A percentile compares a stretch with the other conserved stretches of the same genome.
Evolutionary conservation across 2,113 vertebrate genomes (phyloP).

Genomic region (Microcebus tavaratra): DNA sequence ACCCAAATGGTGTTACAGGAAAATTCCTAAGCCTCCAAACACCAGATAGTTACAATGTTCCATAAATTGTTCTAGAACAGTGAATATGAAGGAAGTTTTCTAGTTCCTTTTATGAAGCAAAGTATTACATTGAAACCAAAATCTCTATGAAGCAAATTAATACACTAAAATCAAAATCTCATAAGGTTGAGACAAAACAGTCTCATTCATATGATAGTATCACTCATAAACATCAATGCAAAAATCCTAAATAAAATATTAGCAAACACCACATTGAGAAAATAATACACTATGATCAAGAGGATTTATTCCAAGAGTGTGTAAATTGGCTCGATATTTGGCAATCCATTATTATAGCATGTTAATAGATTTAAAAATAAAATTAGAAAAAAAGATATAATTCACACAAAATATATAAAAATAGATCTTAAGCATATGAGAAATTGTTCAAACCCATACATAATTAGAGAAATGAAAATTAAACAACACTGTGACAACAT

Average conservation of each 20-base stretch:
- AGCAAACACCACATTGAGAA: neutral
- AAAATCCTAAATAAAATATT: neutral
- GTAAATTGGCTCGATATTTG: neutral
- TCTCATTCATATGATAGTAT: neutral
- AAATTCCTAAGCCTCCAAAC: neutral
- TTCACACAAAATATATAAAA: neutral
- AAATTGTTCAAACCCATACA: neutral
- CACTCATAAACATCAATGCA: neutral
- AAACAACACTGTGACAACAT: neutral
- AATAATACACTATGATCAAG: neutral
- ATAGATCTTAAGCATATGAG: neutral
- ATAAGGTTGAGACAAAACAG: neutral
- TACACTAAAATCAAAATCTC: too few species aligned
- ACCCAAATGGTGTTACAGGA: neutral
- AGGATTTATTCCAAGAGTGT: neutral
- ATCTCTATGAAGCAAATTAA: neutral
- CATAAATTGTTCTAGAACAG: neutral
- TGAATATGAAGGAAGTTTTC: neutral
- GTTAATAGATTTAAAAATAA: constrained; percentile 11
- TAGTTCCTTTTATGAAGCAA: neutral
- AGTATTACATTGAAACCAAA: neutral
- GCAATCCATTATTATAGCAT: neutral
- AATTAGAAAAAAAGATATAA: neutral
- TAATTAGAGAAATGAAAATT: neutral
- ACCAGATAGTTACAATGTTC: neutral